Conservation (phyloP, 2,888 invertebrate species). For the Spilarctia lutea region DNA sequence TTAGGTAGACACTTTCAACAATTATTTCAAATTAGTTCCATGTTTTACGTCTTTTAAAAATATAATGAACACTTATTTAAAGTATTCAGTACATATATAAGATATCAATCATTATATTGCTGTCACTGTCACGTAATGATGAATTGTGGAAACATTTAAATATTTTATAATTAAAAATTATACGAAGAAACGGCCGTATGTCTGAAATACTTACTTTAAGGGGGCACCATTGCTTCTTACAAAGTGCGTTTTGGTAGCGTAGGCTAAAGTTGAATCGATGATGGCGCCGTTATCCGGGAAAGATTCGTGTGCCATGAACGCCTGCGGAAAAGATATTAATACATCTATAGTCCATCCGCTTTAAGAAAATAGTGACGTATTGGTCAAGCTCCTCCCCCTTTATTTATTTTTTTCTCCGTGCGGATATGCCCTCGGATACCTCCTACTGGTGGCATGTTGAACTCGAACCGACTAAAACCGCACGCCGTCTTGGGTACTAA, state of each 20-base stretch:
- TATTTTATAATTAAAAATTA: background rate
- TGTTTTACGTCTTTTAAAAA: background rate
- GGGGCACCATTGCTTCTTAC: slow-evolving; percentile 86
- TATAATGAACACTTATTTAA: too few relatives aligned
- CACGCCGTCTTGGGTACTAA: too few relatives aligned
- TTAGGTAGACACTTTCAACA: too few relatives aligned
- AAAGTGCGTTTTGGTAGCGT: slow-evolving; percentile 90
- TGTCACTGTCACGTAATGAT: background rate
- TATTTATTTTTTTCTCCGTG: too few relatives aligned
- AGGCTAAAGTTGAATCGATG: slow-evolving; percentile 95
- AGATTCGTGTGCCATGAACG: slow-evolving; percentile 96
- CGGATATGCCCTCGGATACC: too few relatives aligned
- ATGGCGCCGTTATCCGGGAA: slow-evolving; percentile 93
- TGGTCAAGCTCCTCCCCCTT: background rate
- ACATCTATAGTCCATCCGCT: background rate
- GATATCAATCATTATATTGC: background rate
- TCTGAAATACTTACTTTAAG: slow-evolving; percentile 74
- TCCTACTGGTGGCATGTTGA: too few relatives aligned
- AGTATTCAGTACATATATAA: too few relatives aligned
- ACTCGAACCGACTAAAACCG: too few relatives aligned
- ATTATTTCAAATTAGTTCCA: background rate
- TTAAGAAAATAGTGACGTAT: background rate
- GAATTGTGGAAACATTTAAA: background rate
- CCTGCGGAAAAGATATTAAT: slow-evolving; percentile 68
- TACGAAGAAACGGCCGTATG: background rate